Base-by-base conservation (phyloP, 2,113 vertebrate genomes). In the Tachysurus vachellii region DNA sequence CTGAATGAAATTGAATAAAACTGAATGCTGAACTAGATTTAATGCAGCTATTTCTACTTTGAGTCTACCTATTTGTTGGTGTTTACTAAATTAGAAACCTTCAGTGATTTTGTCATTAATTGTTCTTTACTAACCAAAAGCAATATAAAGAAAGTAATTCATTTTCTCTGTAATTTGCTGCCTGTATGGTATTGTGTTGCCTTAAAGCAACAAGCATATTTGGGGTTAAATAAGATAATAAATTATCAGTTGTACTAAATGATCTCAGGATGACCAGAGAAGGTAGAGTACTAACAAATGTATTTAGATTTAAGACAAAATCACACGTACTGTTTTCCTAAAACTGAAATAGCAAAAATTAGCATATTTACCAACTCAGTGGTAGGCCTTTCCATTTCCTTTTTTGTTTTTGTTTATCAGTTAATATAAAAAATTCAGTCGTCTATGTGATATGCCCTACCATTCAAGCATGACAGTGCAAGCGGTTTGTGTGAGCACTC, bases 381-480 rank as follows among this genome's bases (percentile, higher is more conserved):
- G 44, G 44, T 50, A 73, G 31, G 70, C 23, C 71, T 47, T 75
- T 75, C 23, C 21, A 17, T 9, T 50, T 66, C 23, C 36, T 44
- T 21, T 62, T 56, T 75, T 76, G 21, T 21, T 62, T 56, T 75
- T 76, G 21, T 31, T 17, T 21, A 36, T 50, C 62, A 53, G 79
- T 79, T 56, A 76, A 77, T 21, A 47, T 62, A 53, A 56, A 9
- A 80, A 47, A 85, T 31, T 1, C 62, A 62, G 68, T 50, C 36
- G 5, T 75, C 50, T n/a, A 82, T 82, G 31, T 80, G 61, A 84
- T 71, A 81, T 54, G n/a, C 71, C 42, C 6, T n/a, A 57, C 76
- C 28, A 80, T 54, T 87, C 59, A 59, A 68, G 21, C 77, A 70
- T 68, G 77, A 80, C 83, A 86, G 57, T 44, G 31, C 62, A 80